Evolutionary conservation across 2,888 invertebrate genomes (phyloP).

Genomic region (Ypsolopha sequella): DNA sequence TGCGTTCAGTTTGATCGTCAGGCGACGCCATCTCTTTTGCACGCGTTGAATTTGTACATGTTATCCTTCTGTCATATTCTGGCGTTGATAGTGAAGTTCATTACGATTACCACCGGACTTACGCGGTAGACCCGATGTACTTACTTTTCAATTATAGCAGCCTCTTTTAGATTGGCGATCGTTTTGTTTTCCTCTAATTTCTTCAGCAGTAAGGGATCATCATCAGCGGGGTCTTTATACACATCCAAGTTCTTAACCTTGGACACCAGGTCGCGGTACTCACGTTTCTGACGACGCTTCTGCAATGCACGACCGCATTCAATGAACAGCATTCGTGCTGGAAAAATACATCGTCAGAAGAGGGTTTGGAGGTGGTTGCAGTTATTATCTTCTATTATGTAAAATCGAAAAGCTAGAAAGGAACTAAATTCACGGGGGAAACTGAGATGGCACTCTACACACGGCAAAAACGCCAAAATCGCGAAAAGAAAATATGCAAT

Average conservation of each 20-base stretch:
- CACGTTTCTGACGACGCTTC: slow-evolving; percentile 35
- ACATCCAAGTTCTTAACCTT: slow-evolving; percentile 23
- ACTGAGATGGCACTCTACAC: too few relatives aligned
- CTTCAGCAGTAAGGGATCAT: slow-evolving; percentile 58
- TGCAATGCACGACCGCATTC: slow-evolving; percentile 43
- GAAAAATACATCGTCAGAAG: background rate
- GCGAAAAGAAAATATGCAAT: too few relatives aligned
- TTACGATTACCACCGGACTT: too few relatives aligned
- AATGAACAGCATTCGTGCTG: slow-evolving; percentile 36
- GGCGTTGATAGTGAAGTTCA: too few relatives aligned
- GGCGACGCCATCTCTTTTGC: too few relatives aligned
- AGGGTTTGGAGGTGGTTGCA: background rate
- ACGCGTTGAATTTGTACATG: too few relatives aligned
- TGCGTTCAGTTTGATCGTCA: too few relatives aligned
- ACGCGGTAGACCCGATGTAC: too few relatives aligned
- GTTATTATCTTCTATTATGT: background rate
- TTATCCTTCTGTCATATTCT: too few relatives aligned
- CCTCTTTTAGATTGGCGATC: slow-evolving; percentile 29
- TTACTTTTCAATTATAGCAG: slow-evolving; percentile 30
- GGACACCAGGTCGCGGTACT: slow-evolving; percentile 45
- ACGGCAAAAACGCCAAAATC: too few relatives aligned
- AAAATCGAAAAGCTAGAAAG: too few relatives aligned
- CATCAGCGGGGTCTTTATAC: slow-evolving; percentile 67
- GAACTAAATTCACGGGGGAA: too few relatives aligned
- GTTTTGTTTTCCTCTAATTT: slow-evolving; percentile 61